Percentiles rank a stretch among this genome's conserved stretches.
phyloP scores from a whole-genome alignment of 2,888 invertebrate genomes.

The Colostygia pectinataria region DNA sequence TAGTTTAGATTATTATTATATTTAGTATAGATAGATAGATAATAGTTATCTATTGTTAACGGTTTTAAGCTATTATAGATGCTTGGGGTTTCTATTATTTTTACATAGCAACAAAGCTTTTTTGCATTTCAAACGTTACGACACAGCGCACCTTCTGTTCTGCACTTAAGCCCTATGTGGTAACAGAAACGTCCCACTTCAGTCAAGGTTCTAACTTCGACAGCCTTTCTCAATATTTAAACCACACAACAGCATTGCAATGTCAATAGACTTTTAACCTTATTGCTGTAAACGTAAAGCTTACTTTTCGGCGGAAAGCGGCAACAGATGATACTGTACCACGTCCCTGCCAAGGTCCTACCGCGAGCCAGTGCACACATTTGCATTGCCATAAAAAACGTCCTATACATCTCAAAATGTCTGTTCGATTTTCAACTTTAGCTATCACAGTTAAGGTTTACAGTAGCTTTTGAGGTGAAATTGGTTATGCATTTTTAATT shows the following conservation, averaged over 20 bases:
- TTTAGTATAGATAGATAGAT: no score
- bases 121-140: constrained; percentile 56
- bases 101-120: constrained; percentile 53
- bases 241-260: constrained; percentile 36
- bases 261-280: constrained; percentile 29
- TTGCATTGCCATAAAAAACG: constrained; percentile 48
- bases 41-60: no score
- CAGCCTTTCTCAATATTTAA: constrained; percentile 36
- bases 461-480: constrained; percentile 12
- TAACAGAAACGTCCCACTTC: constrained; percentile 75
- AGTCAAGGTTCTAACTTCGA: constrained; percentile 75
- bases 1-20: no score
- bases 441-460: constrained; percentile 12
- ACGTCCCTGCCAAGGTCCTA: constrained; percentile 69
- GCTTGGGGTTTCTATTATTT: constrained; percentile 6
- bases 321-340: constrained; percentile 66
- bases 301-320: constrained; percentile 25
- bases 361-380: constrained; percentile 66
- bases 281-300: constrained; percentile 21
- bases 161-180: constrained; percentile 75
- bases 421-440: constrained; percentile 37
- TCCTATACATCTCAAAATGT: constrained; percentile 37
- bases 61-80: no score
- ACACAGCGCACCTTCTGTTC: constrained; percentile 68
- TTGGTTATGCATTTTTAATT: constrained; percentile 38